Conservation (phyloP, 1,140 invertebrate genomes). For the Leptonema lineaticorne region DNA sequence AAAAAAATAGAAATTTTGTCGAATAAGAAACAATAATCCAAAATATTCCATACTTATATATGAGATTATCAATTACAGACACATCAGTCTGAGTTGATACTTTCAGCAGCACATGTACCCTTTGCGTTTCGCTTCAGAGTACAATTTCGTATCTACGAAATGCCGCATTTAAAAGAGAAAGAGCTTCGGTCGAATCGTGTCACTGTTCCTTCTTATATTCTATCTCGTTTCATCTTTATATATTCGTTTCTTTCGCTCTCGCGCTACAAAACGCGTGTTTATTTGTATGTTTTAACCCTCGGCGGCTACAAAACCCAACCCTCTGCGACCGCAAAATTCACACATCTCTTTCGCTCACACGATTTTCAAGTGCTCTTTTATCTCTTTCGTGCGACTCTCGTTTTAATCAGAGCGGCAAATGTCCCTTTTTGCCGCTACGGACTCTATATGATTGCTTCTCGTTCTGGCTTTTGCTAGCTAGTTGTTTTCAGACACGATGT, state of each 20-base stretch:
- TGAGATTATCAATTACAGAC: too few species aligned
- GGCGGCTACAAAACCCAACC: conserved; percentile 60
- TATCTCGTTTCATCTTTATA: conserved; percentile 39
- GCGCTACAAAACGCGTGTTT: conserved; percentile 59
- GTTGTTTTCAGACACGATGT: conserved; percentile 29
- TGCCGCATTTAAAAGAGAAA: conserved; percentile 52
- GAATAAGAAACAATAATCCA: too few species aligned
- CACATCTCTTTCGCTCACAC: conserved; percentile 52
- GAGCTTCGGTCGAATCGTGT: conserved; percentile 33
- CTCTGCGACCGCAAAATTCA: conserved; percentile 56
- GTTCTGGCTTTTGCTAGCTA: conserved; percentile 31
- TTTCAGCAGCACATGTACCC: too few species aligned
- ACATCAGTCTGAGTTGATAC: too few species aligned
- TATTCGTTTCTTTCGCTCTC: conserved; percentile 49
- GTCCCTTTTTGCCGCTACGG: conserved; percentile 26
- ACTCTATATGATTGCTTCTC: conserved; percentile 29
- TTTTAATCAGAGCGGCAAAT: conserved; percentile 31
- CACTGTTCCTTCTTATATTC: conserved; percentile 46
- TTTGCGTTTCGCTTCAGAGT: too few species aligned
- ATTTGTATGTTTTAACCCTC: conserved; percentile 62
- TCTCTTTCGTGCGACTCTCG: conserved; percentile 46
- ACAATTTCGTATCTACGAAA: conserved; percentile 47
- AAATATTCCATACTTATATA: too few species aligned
- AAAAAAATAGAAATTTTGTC: too few species aligned
- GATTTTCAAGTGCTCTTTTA: conserved; percentile 49